Base-by-base conservation (phyloP, 2,888 invertebrate species). In the Monoplex corrugatus region DNA sequence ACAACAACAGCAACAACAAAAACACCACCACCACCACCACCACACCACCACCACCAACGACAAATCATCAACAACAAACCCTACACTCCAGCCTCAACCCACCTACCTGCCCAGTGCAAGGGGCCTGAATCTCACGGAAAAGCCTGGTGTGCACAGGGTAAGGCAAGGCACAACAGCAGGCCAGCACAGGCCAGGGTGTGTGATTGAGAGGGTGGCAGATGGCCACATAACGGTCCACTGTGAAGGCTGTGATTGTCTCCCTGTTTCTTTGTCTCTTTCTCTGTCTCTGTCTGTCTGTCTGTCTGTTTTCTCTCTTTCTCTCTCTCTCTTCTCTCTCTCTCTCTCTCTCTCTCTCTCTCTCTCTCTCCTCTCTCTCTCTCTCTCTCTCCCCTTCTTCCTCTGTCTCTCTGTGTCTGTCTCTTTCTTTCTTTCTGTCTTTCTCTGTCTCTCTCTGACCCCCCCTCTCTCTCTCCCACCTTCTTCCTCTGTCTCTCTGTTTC, bases 181-280 rank as follows among this genome's bases (percentile, higher is more conserved):
- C 97, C 13, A 98, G 95, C 2, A 97, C 94, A n/a, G n/a, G n/a
- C 98, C 98, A 98, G 13, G 98, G 96, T 68, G 97, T 97, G 96
- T 98, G 98, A 94, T 97, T 97, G 75, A 98, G 96, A 0, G 98
- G 98, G 95, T 98, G 98, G 95, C 98, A 98, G 94, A 98, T 98
- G 57, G 98, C 98, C 92, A 98, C 96, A 96, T 98, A 96, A 78
- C 98, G 10, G 50, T 50, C 10, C 16, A 50, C 50, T 50, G 50
- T 50, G 8, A 13, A 13, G 50, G 50, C 10, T 13, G 16, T 13
- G 16, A 50, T 50, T 50, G 8, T 50, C 16, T 16, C 50, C 50
- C 50, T 50, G 50, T 50, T 50, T 16, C 16, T 50, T 50, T 50
- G 10, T 50, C 50, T 50, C 10, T 50, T 16, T 50, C 50, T 50